Conservation (phyloP, 2,113 vertebrate genomes). For the Cacatua alba region DNA sequence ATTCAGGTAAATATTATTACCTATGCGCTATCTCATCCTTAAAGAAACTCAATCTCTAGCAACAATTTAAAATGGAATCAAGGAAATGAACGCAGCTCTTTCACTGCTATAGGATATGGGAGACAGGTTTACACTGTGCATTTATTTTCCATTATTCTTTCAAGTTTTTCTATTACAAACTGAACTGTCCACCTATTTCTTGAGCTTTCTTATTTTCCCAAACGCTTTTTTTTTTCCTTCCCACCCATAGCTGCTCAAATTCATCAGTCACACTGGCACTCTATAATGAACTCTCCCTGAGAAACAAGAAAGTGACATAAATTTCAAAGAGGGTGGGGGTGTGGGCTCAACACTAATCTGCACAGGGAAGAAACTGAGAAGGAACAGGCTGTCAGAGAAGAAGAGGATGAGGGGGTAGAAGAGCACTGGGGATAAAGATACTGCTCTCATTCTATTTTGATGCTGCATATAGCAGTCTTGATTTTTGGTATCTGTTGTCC, state of each 20-base stretch:
- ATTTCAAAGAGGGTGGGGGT: background rate
- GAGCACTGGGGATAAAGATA: background rate
- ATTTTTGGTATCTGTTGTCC: conserved; percentile 29
- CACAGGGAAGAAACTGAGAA: conserved; percentile 32
- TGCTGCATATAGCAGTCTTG: background rate
- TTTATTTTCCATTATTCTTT: conserved; percentile 10
- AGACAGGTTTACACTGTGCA: background rate
- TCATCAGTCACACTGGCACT: conserved; percentile 22
- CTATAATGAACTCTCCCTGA: conserved; percentile 43
- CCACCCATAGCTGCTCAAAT: conserved; percentile 41
- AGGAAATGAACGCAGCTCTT: background rate
- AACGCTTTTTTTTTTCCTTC: background rate
- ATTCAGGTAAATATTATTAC: background rate
- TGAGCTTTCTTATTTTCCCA: conserved; percentile 34
- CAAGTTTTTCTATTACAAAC: background rate
- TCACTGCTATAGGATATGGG: background rate
- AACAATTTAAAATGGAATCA: background rate
- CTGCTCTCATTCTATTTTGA: background rate
- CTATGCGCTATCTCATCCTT: background rate
- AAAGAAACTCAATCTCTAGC: background rate
- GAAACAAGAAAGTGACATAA: conserved; percentile 42
- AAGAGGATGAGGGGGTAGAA: background rate
- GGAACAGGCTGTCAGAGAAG: background rate
- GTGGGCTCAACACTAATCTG: conserved; percentile 18
- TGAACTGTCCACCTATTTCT: conserved; percentile 38